A percentile compares a stretch with the other conserved stretches of the same genome.
These are phyloP conservation scores for Oryzias dopingdopingensis DNA, from an alignment of 2,797 vertebrate species.

Conservation along the genomic window DNA sequence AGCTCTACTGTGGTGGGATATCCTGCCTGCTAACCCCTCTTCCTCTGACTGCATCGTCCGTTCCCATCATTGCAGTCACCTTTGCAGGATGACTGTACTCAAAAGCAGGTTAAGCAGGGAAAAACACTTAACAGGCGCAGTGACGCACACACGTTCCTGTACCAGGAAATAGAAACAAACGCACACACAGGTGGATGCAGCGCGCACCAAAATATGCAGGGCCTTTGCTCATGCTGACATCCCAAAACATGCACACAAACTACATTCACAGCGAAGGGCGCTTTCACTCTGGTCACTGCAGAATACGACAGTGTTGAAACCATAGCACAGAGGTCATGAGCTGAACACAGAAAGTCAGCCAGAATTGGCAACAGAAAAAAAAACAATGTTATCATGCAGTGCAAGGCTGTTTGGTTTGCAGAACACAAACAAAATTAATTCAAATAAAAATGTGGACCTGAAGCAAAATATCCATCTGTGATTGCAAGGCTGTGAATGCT, in stretches of 20 bases:
- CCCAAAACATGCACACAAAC: constrained; percentile 27
- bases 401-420: constrained; percentile 43
- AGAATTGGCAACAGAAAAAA: constrained; percentile 36
- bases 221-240: constrained; percentile 47
- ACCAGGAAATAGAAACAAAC: background rate
- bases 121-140: constrained; percentile 17
- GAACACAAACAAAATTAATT: constrained; percentile 40
- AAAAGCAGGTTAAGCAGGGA: constrained; percentile 21
- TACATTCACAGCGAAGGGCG: constrained; percentile 53
- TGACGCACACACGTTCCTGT: constrained; percentile 24
- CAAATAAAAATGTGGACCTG: constrained; percentile 48
- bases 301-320: constrained; percentile 58
- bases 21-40: constrained; percentile 73
- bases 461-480: constrained; percentile 36
- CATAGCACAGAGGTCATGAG: constrained; percentile 34
- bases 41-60: constrained; percentile 57
- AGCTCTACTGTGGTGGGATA: constrained; percentile 71
- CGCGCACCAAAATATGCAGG: constrained; percentile 27
- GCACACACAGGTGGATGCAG: constrained; percentile 32
- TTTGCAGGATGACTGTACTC: constrained; percentile 41
- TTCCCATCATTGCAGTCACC: constrained; percentile 64
- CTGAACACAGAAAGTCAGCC: constrained; percentile 44
- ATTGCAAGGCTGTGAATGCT: background rate
- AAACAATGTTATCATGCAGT: constrained; percentile 51
- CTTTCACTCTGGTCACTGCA: constrained; percentile 48